Conservation (phyloP, 2,113 vertebrate genomes). For the Callionymus lyra region DNA sequence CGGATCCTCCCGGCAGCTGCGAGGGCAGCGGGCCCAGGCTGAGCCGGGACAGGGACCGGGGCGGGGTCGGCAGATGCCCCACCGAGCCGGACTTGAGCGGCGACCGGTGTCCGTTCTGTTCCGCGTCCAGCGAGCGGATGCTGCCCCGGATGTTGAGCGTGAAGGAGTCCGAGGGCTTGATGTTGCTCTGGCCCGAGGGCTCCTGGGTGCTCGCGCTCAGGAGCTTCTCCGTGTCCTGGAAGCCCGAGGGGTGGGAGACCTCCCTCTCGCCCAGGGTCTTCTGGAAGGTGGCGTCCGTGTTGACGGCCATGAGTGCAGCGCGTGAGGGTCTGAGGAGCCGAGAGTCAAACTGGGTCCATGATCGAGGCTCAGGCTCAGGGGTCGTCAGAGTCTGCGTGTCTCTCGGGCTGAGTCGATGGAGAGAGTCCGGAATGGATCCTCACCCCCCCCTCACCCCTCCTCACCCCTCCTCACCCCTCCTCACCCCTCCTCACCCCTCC, state of each 20-base stretch:
- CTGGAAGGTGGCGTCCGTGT: slow-evolving; percentile 61
- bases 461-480: too few relatives aligned
- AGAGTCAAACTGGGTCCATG: too few relatives aligned
- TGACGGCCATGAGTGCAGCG: slow-evolving; percentile 67
- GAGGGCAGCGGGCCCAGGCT: slow-evolving; percentile 74
- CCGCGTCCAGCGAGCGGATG: slow-evolving; percentile 62
- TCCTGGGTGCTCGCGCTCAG: slow-evolving; percentile 54
- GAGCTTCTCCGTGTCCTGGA: slow-evolving; percentile 79
- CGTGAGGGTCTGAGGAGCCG: neutral
- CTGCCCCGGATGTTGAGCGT: slow-evolving; percentile 61
- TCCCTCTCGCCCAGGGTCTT: slow-evolving; percentile 56
- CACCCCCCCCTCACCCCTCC: slow-evolving; percentile 24
- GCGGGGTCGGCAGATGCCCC: slow-evolving; percentile 57
- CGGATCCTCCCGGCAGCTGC: slow-evolving; percentile 59
- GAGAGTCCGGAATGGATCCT: slow-evolving; percentile 30
- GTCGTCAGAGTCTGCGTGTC: slow-evolving; percentile 21
- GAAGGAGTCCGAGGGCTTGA: slow-evolving; percentile 70
- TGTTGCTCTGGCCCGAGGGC: slow-evolving; percentile 56
- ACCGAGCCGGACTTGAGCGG: slow-evolving; percentile 71
- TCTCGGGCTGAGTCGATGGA: slow-evolving; percentile 34
- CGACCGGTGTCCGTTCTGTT: slow-evolving; percentile 75
- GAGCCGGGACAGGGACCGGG: slow-evolving; percentile 67
- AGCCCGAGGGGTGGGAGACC: slow-evolving; percentile 57
- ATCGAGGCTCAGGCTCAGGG: too few relatives aligned
- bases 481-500: too few relatives aligned